Evolutionary conservation across 2,888 invertebrate species (phyloP).

Genomic region (Megamerina dolium): DNA sequence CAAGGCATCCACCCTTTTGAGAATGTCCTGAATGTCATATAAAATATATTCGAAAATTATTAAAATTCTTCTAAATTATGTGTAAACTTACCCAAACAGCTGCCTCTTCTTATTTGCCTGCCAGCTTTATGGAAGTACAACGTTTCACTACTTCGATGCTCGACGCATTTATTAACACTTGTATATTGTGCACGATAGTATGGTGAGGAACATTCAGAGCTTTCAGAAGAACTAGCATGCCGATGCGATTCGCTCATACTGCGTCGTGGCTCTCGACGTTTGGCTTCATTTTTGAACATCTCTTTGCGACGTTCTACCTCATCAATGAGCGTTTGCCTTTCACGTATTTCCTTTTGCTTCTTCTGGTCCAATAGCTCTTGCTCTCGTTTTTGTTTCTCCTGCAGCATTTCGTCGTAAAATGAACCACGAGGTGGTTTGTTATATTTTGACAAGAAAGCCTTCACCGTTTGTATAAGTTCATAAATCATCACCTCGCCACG

Average conservation of each 20-base stretch:
- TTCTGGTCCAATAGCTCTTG: slow-evolving; percentile 59
- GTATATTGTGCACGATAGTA: slow-evolving; percentile 37
- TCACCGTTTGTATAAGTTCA: slow-evolving; percentile 71
- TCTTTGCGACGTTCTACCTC: slow-evolving; percentile 75
- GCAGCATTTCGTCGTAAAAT: slow-evolving; percentile 87
- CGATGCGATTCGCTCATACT: slow-evolving; percentile 52
- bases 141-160: slow-evolving; percentile 54
- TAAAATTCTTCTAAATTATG: slow-evolving; percentile 47
- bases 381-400: slow-evolving; percentile 61
- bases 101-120: slow-evolving; percentile 64
- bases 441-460: slow-evolving; percentile 71
- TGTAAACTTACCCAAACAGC: slow-evolving; percentile 58
- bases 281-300: slow-evolving; percentile 64
- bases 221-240: slow-evolving; percentile 54
- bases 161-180: slow-evolving; percentile 45
- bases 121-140: slow-evolving; percentile 56
- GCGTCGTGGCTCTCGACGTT: slow-evolving; percentile 51
- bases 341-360: slow-evolving; percentile 61
- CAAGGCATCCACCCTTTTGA: slow-evolving; percentile 63
- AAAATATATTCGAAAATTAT: not conserved
- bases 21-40: slow-evolving; percentile 56
- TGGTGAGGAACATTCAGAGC: slow-evolving; percentile 52
- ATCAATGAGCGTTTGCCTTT: slow-evolving; percentile 65
- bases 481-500: slow-evolving; percentile 83
- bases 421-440: slow-evolving; percentile 77